Base-by-base conservation (phyloP, 37 sponge, comb jelly and placozoan genomes). In the Diacarnus erythraeanus region DNA sequence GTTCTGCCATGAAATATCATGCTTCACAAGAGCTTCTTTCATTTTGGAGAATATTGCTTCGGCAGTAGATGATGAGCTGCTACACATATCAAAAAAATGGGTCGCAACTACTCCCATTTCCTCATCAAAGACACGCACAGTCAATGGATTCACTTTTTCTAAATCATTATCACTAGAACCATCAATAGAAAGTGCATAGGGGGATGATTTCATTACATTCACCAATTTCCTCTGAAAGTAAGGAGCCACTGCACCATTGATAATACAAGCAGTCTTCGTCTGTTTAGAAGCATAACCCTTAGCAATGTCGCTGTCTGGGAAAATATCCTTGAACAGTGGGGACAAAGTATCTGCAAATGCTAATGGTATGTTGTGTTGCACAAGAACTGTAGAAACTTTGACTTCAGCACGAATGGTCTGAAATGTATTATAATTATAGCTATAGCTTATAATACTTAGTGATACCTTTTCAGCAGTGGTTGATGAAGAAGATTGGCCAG, bases 191-290 rank as follows among this genome's bases (percentile, higher is more conserved):
- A 88, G 20, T 26, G 79, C n/a, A 67, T 85, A 92, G 36, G 86
- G 90, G 5, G 22, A 21, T 0, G 40, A 43, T 40, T 75, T 91
- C 88, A 91, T 91, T 15, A 41, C 39, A 42, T n/a, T 37, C 29
- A 86, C 82, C 25, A 91, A 34, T 31, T 39, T 18, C 6, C 34
- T 21, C 41, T 58, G 51, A 57, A 87, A 87, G 70, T 83, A 59
- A 64, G 84, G 84, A 25, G 56, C 56, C 59, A 87, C 42, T 47
- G 88, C 67, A 10, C 81, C 84, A 74, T 87, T 91, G 20, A 91
- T 17, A 73, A 91, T 91, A 69, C 92, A 87, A 8, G 88, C 87
- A 41, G 88, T 80, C 59, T 86, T 90, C 5, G 87, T 91, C 29
- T 78, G 47, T 27, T 72, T 78, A 61, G 73, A 80, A n/a, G n/a